Conservation (phyloP, 2,113 vertebrate genomes). For the Macquaria ambigua region DNA sequence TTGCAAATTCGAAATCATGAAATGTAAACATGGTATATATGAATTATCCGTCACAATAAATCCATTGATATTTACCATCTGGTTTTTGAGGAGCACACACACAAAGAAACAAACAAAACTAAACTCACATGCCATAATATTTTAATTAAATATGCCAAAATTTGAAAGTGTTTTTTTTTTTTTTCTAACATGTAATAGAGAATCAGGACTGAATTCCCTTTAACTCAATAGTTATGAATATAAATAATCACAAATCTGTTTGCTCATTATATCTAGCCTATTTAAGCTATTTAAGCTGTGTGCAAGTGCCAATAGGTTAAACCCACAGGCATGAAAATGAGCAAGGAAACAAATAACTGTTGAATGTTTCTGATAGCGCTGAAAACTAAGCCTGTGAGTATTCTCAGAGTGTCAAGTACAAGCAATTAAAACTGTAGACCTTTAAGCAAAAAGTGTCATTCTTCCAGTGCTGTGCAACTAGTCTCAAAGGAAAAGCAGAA, state of each 20-base stretch:
- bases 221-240: background rate
- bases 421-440: slow-evolving; percentile 56
- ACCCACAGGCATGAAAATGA: slow-evolving; percentile 43
- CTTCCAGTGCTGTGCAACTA: slow-evolving; percentile 2
- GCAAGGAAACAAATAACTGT: slow-evolving; percentile 32
- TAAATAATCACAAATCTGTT: slow-evolving; percentile 36
- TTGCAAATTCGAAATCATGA: background rate
- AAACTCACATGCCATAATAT: background rate
- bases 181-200: background rate
- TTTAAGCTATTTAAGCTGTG: slow-evolving; percentile 25
- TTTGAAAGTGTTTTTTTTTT: background rate
- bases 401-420: slow-evolving; percentile 35
- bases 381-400: slow-evolving; percentile 28
- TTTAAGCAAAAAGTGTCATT: slow-evolving; percentile 45
- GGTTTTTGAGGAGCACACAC: background rate
- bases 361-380: slow-evolving; percentile 30
- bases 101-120: background rate
- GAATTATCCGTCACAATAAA: background rate
- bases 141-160: background rate
- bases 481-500: slow-evolving; percentile 8
- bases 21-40: background rate
- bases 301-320: slow-evolving; percentile 21
- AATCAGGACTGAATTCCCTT: background rate
- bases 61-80: background rate
- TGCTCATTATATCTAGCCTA: slow-evolving; percentile 27